Base-by-base conservation (phyloP, 1,140 invertebrate species). In the Oppia nitens region DNA sequence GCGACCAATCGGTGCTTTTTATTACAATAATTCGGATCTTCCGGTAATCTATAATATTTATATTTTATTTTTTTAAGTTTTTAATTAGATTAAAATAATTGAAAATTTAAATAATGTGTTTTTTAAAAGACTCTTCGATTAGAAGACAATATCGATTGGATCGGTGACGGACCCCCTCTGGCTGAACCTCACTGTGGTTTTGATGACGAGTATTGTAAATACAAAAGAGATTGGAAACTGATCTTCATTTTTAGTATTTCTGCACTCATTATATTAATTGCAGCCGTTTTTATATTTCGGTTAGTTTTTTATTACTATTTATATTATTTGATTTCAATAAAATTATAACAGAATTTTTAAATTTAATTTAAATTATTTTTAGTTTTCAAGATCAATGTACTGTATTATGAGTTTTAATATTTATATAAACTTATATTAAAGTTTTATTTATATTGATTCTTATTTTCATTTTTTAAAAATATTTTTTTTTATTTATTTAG, bases 1-100 rank as follows among this genome's bases (percentile, higher is more conserved):
- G 73, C 78, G 80, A 60, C 82, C 81, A 0, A 81, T 85, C 9
- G 84, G 82, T 0, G 79, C 80, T 62, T 85, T 85, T 67, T 81
- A 83, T 63, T 53, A 64, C 20, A 64, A 60, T 20, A 25, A 51
- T 23, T 54, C 62, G 47, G 65, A 62, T 26, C 57, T 75, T 24
- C 73, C 72, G 21, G 73, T 74, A 63, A 69, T 57, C 45, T 32
- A 12, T 12, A 23, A 27, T 32, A 49, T 45, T 25, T 24, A 52
- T 26, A 55, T 4, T 17, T 6, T 17, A 14, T 62, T 28, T 2
- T 51, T 17, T 47, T 40, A 26, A 40, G n/a, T 53, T 27, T 47
- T 20, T 54, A 28, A 14, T 29, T 14, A 52, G 24, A n/a, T n/a
- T n/a, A n/a, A n/a, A n/a, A n/a, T n/a, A n/a, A n/a, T n/a, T n/a